Evolutionary conservation across 1,140 invertebrate genomes (phyloP).

Genomic region (Onthophagus taurus): DNA sequence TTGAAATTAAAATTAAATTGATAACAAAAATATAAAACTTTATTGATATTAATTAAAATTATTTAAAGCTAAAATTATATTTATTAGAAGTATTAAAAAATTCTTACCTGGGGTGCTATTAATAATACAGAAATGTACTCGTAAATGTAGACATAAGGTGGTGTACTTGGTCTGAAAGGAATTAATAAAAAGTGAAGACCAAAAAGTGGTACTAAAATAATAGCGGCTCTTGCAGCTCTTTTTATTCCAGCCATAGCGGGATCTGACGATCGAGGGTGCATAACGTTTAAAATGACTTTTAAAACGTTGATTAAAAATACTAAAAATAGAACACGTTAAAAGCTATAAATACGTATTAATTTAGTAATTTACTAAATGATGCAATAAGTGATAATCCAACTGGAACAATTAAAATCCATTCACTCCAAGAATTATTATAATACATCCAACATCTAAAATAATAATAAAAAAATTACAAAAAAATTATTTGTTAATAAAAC

Average conservation of each 20-base stretch:
- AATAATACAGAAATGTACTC: conserved; percentile 67
- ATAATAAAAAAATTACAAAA: conserved; percentile 14
- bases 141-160: conserved; percentile 58
- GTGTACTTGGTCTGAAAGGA: conserved; percentile 62
- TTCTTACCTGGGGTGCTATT: conserved; percentile 73
- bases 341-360: too few relatives aligned
- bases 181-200: conserved; percentile 72
- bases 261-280: conserved; percentile 56
- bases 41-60: too few relatives aligned
- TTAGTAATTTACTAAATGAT: conserved; percentile 41
- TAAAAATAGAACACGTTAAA: conserved; percentile 52
- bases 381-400: conserved; percentile 59
- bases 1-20: too few relatives aligned
- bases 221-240: conserved; percentile 55
- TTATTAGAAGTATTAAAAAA: too few relatives aligned
- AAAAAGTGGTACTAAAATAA: conserved; percentile 69
- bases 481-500: conserved; percentile 19
- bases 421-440: conserved; percentile 48
- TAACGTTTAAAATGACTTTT: conserved; percentile 69
- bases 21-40: too few relatives aligned
- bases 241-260: conserved; percentile 40
- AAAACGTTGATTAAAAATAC: conserved; percentile 81
- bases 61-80: too few relatives aligned
- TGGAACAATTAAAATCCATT: conserved; percentile 61
- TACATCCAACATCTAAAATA: conserved; percentile 70